These are phyloP conservation scores for human DNA, from an alignment of 2,113 vertebrate species.

Conservation along the genomic window DNA sequence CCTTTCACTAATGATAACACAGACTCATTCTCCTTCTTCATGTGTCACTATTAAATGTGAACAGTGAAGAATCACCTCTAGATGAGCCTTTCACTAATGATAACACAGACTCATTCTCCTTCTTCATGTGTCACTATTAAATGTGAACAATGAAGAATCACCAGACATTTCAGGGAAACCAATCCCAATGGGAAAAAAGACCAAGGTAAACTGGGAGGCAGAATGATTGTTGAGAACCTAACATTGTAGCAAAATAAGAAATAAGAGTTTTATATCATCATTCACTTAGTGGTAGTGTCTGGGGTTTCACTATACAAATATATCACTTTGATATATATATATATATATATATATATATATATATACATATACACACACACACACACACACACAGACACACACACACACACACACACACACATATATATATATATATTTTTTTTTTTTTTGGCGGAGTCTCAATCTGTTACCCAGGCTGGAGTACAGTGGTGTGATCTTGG, in stretches of 20 bases:
- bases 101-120: fast-evolving
- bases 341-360: too few species aligned
- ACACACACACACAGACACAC: too few species aligned
- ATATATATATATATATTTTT: background rate
- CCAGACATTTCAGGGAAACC: background rate
- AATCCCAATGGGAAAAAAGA: background rate
- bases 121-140: background rate
- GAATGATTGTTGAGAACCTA: fast-evolving
- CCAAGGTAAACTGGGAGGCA: too few species aligned
- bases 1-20: too few species aligned
- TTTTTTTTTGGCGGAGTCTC: background rate
- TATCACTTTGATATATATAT: fast-evolving
- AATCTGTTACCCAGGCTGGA: too few species aligned
- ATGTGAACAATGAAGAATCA: background rate
- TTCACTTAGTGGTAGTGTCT: fast-evolving
- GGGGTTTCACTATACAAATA: background rate
- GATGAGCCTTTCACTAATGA: background rate
- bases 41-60: too few species aligned
- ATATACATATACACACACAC: too few species aligned
- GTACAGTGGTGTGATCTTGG: too few species aligned
- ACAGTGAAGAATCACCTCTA: too few species aligned
- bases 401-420: too few species aligned
- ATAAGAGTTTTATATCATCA: fast-evolving
- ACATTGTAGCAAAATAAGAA: background rate
- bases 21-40: too few species aligned